Base-by-base conservation (phyloP, 2,113 vertebrate genomes). In the Gymnocephalus cernua region DNA sequence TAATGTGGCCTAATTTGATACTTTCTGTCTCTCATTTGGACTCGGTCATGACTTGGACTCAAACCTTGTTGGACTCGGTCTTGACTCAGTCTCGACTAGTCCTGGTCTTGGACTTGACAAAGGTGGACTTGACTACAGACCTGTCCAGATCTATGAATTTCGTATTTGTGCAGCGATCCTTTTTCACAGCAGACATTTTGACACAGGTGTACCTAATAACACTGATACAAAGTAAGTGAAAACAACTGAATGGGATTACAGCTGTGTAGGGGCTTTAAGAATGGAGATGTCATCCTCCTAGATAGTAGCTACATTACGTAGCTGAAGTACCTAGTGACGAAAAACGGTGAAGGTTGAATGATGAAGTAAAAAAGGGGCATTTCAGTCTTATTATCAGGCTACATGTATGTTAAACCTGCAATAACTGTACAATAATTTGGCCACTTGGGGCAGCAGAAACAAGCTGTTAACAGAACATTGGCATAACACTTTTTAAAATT, bases 401-500 rank as follows among this genome's bases (percentile, higher is more conserved):
- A 38, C 38, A 38, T 38, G 38, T 7, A 18, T 58, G 25, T 58
- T 27, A 18, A 58, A 29, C 25, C 6, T 58, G 56, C 25, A 58
- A 58, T 29, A 58, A 58, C 25, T 58, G 56, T 58, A 21, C 29
- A 61, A 35, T 38, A 21, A 21, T 38, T 12, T 38, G 58, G 18
- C 32, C 58, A 35, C 32, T 61, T 61, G 58, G 18, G 29, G 58
- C 58, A 61, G 58, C 58, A 35, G 29, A 35, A 61, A 61, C 58
- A 61, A 19, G 29, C 32, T 21, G 32, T 12, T 21, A 32, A 61
- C 29, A 35, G 18, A 32, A 59, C 29, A 35, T 18, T 61, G 58
- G 19, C 58, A 10, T 21, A 38, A 32, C 58, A 61, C 27, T 9
- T 29, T 58, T 58, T 18, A 18, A 45, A 35, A 35, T 35, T 9